Evolutionary conservation across 2,888 invertebrate species (phyloP).

Genomic region (Drosophila mulleri): DNA sequence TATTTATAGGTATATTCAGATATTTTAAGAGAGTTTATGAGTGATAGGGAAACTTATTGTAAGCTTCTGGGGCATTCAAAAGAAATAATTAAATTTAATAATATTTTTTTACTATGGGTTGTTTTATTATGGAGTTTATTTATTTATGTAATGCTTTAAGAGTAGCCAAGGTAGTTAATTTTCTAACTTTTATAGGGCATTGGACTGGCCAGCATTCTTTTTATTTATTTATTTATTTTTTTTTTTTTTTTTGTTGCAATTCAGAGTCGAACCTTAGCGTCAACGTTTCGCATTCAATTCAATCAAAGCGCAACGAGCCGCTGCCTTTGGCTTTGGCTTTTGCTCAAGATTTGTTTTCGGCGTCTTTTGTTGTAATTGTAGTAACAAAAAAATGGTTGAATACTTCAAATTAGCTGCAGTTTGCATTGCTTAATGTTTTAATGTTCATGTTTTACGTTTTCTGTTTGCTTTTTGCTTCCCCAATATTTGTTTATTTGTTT

Average conservation of each 20-base stretch:
- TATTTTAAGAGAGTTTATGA: no score
- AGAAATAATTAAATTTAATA: no score
- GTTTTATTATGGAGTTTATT: background rate
- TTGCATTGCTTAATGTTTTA: slow-evolving; percentile 53
- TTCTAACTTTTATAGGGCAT: slow-evolving; percentile 2
- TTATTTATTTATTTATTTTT: slow-evolving; percentile 1
- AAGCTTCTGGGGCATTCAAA: no score
- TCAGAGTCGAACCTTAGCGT: slow-evolving; percentile 43
- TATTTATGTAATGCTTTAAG: background rate
- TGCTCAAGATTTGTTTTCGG: slow-evolving; percentile 63
- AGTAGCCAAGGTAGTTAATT: background rate
- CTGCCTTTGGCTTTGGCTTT: slow-evolving; percentile 56
- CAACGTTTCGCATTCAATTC: slow-evolving; percentile 69
- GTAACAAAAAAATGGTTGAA: slow-evolving; percentile 59
- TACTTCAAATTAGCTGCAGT: slow-evolving; percentile 76
- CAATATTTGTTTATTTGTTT: slow-evolving; percentile 18
- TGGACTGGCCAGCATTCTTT: background rate
- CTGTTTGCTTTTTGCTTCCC: slow-evolving; percentile 14
- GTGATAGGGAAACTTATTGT: no score
- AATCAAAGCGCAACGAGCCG: slow-evolving; percentile 77
- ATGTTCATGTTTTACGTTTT: slow-evolving; percentile 51
- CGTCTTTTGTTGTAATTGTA: slow-evolving; percentile 66
- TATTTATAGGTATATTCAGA: no score
- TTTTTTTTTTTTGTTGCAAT: slow-evolving; percentile 27
- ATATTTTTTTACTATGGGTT: no score